Conservation (phyloP, 1,140 invertebrate genomes). For the Penaeus chinensis region DNA sequence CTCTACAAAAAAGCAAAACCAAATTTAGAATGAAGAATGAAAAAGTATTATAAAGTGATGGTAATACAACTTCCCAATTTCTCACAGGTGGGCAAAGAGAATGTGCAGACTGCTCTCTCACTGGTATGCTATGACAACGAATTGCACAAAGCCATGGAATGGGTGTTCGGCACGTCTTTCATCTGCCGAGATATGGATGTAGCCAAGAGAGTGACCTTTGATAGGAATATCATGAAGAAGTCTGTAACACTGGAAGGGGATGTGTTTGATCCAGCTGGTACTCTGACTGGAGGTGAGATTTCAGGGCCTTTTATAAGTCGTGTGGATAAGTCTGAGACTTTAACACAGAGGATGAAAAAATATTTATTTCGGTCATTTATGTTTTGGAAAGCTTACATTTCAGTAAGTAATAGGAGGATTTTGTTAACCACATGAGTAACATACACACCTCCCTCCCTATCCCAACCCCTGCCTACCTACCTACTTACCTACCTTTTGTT, state of each 20-base stretch:
- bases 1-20: too few relatives aligned
- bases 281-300: constrained; percentile 81
- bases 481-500: too few relatives aligned
- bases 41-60: not conserved
- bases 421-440: too few relatives aligned
- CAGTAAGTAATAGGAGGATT: too few relatives aligned
- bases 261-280: constrained; percentile 89
- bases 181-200: constrained; percentile 84
- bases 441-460: too few relatives aligned
- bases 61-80: not conserved
- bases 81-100: constrained; percentile 78
- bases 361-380: too few relatives aligned
- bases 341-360: too few relatives aligned
- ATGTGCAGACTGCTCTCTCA: constrained; percentile 85
- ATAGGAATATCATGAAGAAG: constrained; percentile 79
- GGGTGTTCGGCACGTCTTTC: constrained; percentile 88
- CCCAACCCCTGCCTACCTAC: too few relatives aligned
- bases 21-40: too few relatives aligned
- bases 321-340: too few relatives aligned
- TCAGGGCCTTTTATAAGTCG: too few relatives aligned
- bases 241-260: constrained; percentile 94
- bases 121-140: constrained; percentile 82
- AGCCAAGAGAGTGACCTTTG: constrained; percentile 80
- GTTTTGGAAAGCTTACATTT: too few relatives aligned
- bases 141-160: constrained; percentile 84